These are phyloP conservation scores for Choloepus hoffmanni DNA, from an alignment of 2,113 vertebrate species.

Conservation along the genomic window DNA sequence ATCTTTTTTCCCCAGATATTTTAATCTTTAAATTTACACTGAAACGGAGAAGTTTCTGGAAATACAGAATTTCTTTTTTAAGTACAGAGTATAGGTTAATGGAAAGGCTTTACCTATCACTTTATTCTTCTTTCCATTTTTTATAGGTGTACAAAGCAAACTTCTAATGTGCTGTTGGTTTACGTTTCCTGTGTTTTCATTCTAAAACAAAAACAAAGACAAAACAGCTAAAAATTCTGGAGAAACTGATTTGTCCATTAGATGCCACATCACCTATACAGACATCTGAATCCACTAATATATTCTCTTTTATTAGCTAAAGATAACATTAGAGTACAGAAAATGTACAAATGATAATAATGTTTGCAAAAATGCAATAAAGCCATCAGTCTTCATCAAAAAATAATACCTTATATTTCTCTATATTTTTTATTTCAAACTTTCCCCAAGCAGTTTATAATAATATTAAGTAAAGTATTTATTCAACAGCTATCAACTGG, in stretches of 20 bases:
- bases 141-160: constrained; percentile 97
- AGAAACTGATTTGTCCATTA: background rate
- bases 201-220: constrained; percentile 87
- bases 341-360: background rate
- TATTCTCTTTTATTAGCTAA: background rate
- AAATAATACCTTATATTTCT: background rate
- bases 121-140: constrained; percentile 98
- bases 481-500: background rate
- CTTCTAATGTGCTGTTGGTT: constrained; percentile 89
- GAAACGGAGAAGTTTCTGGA: background rate
- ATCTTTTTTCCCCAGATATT: background rate
- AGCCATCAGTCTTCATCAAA: background rate
- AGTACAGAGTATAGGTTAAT: background rate
- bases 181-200: constrained; percentile 89
- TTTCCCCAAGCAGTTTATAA: background rate
- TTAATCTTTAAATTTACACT: background rate
- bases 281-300: background rate
- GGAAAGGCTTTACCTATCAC: constrained; percentile 93
- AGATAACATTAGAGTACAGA: background rate
- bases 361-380: background rate
- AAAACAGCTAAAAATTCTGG: constrained; percentile 48
- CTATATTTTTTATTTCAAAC: background rate
- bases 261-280: background rate
- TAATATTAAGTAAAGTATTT: background rate
- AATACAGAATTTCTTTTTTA: background rate